A percentile compares a stretch with the other conserved stretches of the same genome.
These are phyloP conservation scores for Gymnosoma rotundatum DNA, from an alignment of 2,888 invertebrate species.

Conservation along the genomic window DNA sequence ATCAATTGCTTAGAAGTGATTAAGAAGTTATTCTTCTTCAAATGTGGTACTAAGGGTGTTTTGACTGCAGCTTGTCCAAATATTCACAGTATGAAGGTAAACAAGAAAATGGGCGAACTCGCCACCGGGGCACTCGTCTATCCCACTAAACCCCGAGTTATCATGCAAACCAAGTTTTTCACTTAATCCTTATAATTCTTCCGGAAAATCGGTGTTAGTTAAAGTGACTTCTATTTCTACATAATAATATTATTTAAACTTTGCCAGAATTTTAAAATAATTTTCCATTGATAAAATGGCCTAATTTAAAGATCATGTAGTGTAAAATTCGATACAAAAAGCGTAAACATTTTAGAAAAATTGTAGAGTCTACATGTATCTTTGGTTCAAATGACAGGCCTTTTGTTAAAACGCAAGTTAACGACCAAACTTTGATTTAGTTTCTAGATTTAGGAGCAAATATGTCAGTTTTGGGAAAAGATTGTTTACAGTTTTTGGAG, in stretches of 20 bases:
- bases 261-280: no score
- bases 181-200: no score
- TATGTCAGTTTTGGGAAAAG: not conserved
- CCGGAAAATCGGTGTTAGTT: no score
- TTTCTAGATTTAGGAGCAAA: not conserved
- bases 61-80: constrained; percentile 12
- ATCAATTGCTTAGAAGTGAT: constrained; percentile 10
- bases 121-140: constrained; percentile 1
- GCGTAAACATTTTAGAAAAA: not conserved
- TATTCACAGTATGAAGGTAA: constrained; percentile 1
- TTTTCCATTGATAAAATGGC: no score
- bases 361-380: not conserved
- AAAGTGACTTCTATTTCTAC: no score
- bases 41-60: not conserved
- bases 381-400: not conserved
- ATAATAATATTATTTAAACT: no score
- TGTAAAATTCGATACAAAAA: not conserved
- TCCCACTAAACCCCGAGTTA: not conserved
- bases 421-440: not conserved
- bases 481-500: not conserved
- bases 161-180: no score
- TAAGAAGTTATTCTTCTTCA: constrained; percentile 8
- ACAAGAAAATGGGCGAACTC: not conserved
- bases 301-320: not conserved
- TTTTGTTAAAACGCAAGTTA: not conserved